Percentiles rank a stretch among this genome's conserved stretches.
Evolutionary conservation across 2,888 invertebrate genomes (phyloP).

Genomic region (Agrotis ipsilon): DNA sequence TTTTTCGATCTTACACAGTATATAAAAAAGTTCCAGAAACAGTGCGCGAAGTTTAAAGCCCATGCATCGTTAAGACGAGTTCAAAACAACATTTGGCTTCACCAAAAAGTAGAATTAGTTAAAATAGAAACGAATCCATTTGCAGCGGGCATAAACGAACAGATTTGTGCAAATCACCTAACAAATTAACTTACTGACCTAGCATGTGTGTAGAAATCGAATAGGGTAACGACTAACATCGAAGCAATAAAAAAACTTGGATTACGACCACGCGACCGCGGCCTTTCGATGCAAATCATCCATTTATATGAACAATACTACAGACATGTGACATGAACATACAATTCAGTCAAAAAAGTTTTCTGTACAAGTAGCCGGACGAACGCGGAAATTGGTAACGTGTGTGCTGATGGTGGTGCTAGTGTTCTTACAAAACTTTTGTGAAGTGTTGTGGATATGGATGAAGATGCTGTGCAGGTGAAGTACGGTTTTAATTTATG

Average conservation of each 20-base stretch:
- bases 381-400: constrained; percentile 61
- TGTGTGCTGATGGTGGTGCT: constrained; percentile 19
- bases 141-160: neutral
- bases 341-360: constrained; percentile 81
- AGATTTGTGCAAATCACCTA: constrained; percentile 14
- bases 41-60: neutral
- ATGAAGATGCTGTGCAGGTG: constrained; percentile 71
- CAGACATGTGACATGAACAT: constrained; percentile 77
- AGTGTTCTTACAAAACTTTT: constrained; percentile 28
- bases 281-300: constrained; percentile 75
- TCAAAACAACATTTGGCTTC: neutral
- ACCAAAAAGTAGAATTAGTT: neutral
- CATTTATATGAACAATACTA: constrained; percentile 77
- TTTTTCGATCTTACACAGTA: neutral
- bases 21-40: neutral
- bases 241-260: constrained; percentile 61
- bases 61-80: neutral
- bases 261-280: constrained; percentile 77
- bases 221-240: constrained; percentile 48
- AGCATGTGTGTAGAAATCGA: constrained; percentile 36
- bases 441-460: constrained; percentile 60
- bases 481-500: constrained; percentile 16
- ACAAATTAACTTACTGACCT: constrained; percentile 21
- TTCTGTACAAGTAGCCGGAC: constrained; percentile 73
- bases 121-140: constrained; percentile 2